Conservation (phyloP, 2,797 vertebrate species). For the Salmo trutta region DNA sequence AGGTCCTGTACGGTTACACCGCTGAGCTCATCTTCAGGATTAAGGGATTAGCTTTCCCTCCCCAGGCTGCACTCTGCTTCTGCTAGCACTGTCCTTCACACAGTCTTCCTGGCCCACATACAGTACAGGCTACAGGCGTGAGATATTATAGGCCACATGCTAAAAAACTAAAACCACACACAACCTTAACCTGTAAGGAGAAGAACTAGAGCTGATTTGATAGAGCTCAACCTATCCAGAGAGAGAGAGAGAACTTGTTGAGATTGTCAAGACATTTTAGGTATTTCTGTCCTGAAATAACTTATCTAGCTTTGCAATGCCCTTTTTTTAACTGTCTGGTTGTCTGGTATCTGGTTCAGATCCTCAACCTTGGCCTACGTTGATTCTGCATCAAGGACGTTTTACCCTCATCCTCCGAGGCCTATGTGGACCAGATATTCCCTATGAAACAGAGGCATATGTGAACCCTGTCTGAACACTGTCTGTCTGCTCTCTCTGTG, state of each 20-base stretch:
- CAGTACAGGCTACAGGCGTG: not conserved
- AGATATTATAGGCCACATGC: too few species aligned
- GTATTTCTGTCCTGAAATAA: constrained; percentile 41
- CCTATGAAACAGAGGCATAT: constrained; percentile 29
- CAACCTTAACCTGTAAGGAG: not conserved
- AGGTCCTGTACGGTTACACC: constrained; percentile 55
- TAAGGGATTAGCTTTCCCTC: constrained; percentile 74
- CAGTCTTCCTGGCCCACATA: constrained; percentile 4
- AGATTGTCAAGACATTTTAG: constrained; percentile 26
- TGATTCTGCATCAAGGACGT: constrained; percentile 45
- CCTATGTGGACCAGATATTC: constrained; percentile 29
- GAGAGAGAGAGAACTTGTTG: not conserved
- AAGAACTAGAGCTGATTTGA: not conserved
- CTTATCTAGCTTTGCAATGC: constrained; percentile 24
- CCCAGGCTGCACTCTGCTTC: constrained; percentile 17
- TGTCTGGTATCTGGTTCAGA: not conserved
- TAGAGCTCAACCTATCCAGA: not conserved
- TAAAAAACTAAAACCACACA: too few species aligned
- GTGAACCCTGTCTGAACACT: constrained; percentile 1
- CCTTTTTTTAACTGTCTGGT: constrained; percentile 44
- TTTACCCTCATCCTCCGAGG: constrained; percentile 8
- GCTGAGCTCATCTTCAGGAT: constrained; percentile 69
- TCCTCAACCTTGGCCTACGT: too few species aligned
- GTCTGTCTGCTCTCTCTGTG: constrained; percentile 9
- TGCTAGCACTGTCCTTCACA: constrained; percentile 67